Evolutionary conservation across 37 sponge, comb jelly and placozoan genomes (phyloP).

Genomic region (Spongia lamella): DNA sequence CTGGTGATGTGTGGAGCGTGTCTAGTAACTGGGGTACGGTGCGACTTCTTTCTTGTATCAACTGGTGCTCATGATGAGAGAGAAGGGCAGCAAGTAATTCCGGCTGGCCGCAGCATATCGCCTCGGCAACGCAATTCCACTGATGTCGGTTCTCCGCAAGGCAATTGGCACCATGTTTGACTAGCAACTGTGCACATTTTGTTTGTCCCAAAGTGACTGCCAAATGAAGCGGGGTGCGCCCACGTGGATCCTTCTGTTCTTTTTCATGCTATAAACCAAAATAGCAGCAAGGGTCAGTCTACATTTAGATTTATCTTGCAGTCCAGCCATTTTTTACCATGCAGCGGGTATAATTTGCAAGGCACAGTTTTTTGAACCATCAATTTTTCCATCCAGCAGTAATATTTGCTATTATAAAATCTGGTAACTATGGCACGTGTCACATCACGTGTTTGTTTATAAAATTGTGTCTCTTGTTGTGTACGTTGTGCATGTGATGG

Average conservation of each 20-base stretch:
- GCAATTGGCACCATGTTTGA: conserved; percentile 70
- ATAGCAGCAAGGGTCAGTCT: neutral
- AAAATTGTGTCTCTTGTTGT: too few species aligned
- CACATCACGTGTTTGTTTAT: neutral
- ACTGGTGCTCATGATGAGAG: conserved; percentile 63
- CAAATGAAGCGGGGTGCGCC: conserved; percentile 89
- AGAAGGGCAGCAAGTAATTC: conserved; percentile 67
- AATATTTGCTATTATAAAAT: too few species aligned
- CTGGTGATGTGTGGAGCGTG: conserved; percentile 65
- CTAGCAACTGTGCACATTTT: conserved; percentile 61
- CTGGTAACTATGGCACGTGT: neutral
- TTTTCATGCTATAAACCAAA: conserved; percentile 49
- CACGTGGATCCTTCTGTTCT: conserved; percentile 80
- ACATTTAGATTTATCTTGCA: too few species aligned
- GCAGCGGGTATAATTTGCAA: too few species aligned
- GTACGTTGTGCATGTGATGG: too few species aligned
- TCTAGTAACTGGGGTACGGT: conserved; percentile 81
- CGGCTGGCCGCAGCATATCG: conserved; percentile 70
- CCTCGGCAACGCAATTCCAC: conserved; percentile 80
- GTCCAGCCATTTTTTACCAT: too few species aligned
- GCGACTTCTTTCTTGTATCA: conserved; percentile 1
- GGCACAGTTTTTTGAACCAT: too few species aligned
- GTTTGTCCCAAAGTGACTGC: conserved; percentile 65
- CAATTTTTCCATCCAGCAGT: too few species aligned
- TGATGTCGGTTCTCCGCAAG: conserved; percentile 77